Evolutionary conservation across 2,113 vertebrate species (phyloP), one percentile per base, ranked within the genome.

Genomic region (Upupa epops): DNA sequence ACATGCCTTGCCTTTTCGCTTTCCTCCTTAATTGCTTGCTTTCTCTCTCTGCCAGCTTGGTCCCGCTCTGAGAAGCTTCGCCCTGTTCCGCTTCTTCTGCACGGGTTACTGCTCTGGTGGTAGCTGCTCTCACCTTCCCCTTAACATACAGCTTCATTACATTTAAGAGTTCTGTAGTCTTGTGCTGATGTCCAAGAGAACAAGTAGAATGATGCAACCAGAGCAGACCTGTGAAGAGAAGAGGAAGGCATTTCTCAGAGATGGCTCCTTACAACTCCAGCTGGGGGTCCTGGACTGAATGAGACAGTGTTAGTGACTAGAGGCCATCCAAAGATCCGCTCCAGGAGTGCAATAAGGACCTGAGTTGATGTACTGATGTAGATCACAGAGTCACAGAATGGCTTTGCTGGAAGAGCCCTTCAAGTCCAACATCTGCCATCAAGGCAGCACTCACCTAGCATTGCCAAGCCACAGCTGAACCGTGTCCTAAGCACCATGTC

Each of bases 1-100:
- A 73, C 40, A 68, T 54, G 75, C 52, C 48, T 91, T 92, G 75
- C 52, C 48, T 92, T 92, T 80, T 70, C 76, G 88, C 66, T 85
- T 87, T 78, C 36, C n/a, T 79, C 80, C 51, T 75, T 79, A 87
- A 87, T 87, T 87, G 56, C 11, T 34, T 80, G 34, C 9, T 60
- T 83, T 76, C 85, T 55, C 75, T 83, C 18, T 40, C 64, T 73
- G 52, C 68, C 80, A 46, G 5, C 60, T 66, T 85, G 31, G 28
- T 8, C 34, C 26, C 22, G 36, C 4, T 2, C 15, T 22, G 42
- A 79, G 32, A 15, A 91, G 5, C 24, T 76, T 86, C n/a, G 42
- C 14, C 37, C 22, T 54, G 71, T 55, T 89, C 24, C 19, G 37
- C 16, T 55, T 49, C 40, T 68, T 65, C 60, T 77, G 18, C 29